phyloP scores from a whole-genome alignment of 2,888 invertebrate species.

The Apodemia zela region DNA sequence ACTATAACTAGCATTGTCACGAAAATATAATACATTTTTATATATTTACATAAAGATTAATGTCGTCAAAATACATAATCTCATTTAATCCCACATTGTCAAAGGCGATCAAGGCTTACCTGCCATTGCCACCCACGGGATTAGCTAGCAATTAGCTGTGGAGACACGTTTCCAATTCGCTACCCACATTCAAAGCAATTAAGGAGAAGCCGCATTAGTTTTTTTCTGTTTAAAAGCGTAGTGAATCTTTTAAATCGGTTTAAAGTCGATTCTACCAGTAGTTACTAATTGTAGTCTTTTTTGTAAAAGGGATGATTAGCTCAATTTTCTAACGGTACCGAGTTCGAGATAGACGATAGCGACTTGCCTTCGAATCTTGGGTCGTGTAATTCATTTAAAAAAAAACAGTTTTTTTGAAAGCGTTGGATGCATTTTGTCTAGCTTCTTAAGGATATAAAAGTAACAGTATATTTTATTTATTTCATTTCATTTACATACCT shows the following conservation, averaged over 20 bases:
- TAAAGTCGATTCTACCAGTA: background rate
- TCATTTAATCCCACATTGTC: conserved; percentile 34
- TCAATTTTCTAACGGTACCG: background rate
- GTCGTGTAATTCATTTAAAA: too few relatives aligned
- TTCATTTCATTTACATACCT: too few relatives aligned
- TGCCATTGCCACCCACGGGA: conserved; percentile 37
- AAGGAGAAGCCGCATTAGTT: conserved; percentile 3
- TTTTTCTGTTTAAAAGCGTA: background rate
- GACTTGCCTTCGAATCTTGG: too few relatives aligned
- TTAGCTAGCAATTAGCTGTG: conserved; percentile 34
- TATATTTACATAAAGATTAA: background rate
- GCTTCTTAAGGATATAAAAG: too few relatives aligned
- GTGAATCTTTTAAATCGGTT: background rate
- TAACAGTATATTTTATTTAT: too few relatives aligned
- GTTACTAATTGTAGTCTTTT: background rate
- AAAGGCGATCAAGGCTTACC: conserved; percentile 37
- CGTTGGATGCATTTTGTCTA: too few relatives aligned
- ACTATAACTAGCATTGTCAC: too few relatives aligned
- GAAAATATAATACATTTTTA: too few relatives aligned
- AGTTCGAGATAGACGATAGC: too few relatives aligned
- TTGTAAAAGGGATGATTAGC: background rate
- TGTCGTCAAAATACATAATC: conserved; percentile 6
- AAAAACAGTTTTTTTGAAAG: too few relatives aligned
- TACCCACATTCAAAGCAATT: conserved; percentile 12
- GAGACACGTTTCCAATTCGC: conserved; percentile 8